Percentiles rank a stretch among this genome's conserved stretches.
phyloP scores from a whole-genome alignment of 2,888 invertebrate genomes.

The Conomelus anceps region DNA sequence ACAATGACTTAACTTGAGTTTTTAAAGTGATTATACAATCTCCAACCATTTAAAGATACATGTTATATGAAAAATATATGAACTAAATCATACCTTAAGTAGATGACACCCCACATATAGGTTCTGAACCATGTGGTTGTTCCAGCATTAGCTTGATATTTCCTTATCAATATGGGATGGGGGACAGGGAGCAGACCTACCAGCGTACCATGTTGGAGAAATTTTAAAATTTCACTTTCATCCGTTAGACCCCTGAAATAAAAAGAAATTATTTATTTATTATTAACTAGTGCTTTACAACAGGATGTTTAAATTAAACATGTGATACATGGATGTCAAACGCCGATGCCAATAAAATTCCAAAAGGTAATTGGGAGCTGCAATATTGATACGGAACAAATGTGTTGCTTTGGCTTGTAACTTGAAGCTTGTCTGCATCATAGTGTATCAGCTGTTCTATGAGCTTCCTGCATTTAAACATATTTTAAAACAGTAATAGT shows the following conservation, averaged over 20 bases:
- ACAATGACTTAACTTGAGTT: too few species aligned
- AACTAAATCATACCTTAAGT: constrained; percentile 66
- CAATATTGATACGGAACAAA: neutral
- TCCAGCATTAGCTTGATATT: constrained; percentile 97
- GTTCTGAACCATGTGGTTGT: constrained; percentile 99
- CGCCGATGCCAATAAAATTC: too few species aligned
- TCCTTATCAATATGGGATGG: constrained; percentile 96
- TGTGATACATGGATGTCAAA: too few species aligned
- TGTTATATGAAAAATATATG: too few species aligned
- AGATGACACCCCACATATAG: constrained; percentile 99
- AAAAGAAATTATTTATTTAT: neutral
- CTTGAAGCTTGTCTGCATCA: too few species aligned
- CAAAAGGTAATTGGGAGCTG: neutral
- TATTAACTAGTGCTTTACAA: neutral
- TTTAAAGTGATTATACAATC: too few species aligned
- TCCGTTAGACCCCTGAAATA: constrained; percentile 85
- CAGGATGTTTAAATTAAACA: too few species aligned
- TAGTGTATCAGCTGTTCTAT: too few species aligned
- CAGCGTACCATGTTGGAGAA: constrained; percentile 95
- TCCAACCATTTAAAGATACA: too few species aligned
- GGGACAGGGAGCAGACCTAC: constrained; percentile 97
- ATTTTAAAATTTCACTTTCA: constrained; percentile 98
- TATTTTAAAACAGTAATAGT: too few species aligned
- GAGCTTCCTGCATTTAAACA: too few species aligned
- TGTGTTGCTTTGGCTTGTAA: neutral